Percentiles rank a stretch among this genome's conserved stretches.
Conservation (phyloP, 2,797 vertebrate species). For the Phalloptychus januarius region DNA sequence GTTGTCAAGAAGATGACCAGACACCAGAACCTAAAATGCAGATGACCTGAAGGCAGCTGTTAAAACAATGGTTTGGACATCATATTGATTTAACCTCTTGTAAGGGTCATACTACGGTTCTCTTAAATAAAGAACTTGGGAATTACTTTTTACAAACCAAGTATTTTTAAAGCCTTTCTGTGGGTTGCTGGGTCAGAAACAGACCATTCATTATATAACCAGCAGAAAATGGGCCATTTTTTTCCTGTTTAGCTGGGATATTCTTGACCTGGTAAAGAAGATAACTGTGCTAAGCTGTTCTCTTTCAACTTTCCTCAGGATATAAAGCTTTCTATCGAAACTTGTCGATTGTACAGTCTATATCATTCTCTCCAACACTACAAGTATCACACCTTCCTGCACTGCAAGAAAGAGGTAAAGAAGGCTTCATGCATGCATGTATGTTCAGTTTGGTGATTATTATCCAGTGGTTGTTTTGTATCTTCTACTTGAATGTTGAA, state of each 20-base stretch:
- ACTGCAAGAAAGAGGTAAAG: conserved; percentile 91
- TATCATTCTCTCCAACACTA: conserved; percentile 94
- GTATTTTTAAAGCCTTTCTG: not conserved
- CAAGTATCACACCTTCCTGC: conserved; percentile 94
- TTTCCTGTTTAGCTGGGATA: not conserved
- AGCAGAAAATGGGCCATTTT: not conserved
- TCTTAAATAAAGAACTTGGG: not conserved
- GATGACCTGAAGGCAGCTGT: not conserved
- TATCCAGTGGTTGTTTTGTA: not conserved
- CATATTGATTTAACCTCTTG: no score
- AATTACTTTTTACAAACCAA: not conserved
- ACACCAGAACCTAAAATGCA: not conserved
- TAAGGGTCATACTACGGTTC: not conserved
- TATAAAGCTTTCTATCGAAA: conserved; percentile 88
- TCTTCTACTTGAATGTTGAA: not conserved
- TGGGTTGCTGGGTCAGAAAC: not conserved
- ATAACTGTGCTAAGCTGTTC: not conserved
- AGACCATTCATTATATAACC: not conserved
- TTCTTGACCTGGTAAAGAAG: not conserved
- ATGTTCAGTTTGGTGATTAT: not conserved
- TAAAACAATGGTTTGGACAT: no score
- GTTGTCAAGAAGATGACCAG: not conserved
- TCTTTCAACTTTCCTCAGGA: conserved; percentile 72
- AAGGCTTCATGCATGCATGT: not conserved
- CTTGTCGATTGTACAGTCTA: conserved; percentile 86